Evolutionary conservation across 1,140 invertebrate genomes (phyloP), one percentile per base, ranked within the genome.

Genomic region (Eurytemora carolleeae): DNA sequence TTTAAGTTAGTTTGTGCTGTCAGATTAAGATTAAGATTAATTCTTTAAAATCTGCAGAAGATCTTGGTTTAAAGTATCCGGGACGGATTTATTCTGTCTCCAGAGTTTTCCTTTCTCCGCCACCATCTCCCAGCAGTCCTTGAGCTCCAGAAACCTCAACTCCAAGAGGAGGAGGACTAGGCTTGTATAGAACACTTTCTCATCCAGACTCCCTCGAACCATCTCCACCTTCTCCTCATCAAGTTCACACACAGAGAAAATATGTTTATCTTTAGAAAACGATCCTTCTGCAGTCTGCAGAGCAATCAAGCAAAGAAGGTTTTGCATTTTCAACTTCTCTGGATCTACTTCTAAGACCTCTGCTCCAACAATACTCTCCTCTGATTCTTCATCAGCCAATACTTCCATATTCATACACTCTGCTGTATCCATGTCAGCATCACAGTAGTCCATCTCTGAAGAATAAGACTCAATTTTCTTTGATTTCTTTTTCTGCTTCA

Each of bases 61-160:
- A n/a, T n/a, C n/a, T n/a, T n/a, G n/a, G n/a, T n/a, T n/a, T n/a
- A n/a, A n/a, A n/a, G n/a, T n/a, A n/a, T n/a, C n/a, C n/a, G n/a
- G n/a, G n/a, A n/a, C n/a, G n/a, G n/a, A n/a, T n/a, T n/a, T n/a
- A n/a, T n/a, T n/a, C n/a, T n/a, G n/a, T n/a, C n/a, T n/a, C n/a
- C n/a, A n/a, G n/a, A n/a, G n/a, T n/a, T 44, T n/a, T 44, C 7
- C 31, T n/a, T 57, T 57, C 22, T 57, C 55, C 21, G 31, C 25
- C 2, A 59, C 58, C 2, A 59, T n/a, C 12, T 59, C 58, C 58
- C 58, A 59, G n/a, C 22, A 19, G 31, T 24, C 21, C 24, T 59
- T 59, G n/a, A 24, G n/a, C 24, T 24, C 19, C 18, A 25, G n/a
- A n/a, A 59, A 59, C 19, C 31, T 55, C 2, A 1, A 26, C 22